phyloP scores from a whole-genome alignment of 2,797 vertebrate genomes.

The Octomys mimax region DNA sequence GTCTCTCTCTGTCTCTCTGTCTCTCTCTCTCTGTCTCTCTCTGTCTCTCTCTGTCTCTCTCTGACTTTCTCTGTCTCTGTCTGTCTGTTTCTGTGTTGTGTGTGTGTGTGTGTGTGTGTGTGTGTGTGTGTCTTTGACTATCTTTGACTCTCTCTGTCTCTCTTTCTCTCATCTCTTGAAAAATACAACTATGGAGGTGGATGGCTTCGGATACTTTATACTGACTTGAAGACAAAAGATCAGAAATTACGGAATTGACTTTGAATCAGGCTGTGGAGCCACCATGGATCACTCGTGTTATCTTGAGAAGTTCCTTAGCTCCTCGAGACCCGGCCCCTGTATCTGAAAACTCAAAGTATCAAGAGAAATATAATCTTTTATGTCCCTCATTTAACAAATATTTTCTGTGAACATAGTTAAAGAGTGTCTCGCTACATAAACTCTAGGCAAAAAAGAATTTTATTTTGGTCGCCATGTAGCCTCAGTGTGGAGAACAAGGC shows the following conservation, averaged over 20 bases:
- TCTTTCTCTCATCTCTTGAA: slow-evolving; percentile 20
- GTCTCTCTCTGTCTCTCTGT: background rate
- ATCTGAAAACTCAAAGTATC: background rate
- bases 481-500: background rate
- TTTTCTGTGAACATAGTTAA: background rate
- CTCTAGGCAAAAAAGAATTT: background rate
- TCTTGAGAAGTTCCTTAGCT: background rate
- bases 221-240: background rate
- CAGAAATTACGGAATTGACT: background rate
- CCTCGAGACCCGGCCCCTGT: background rate
- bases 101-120: background rate
- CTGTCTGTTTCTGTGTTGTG: too few species aligned
- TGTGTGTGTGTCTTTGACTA: background rate
- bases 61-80: background rate
- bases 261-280: background rate
- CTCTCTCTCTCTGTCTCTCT: background rate
- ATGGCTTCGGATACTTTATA: background rate
- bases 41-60: too few species aligned
- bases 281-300: background rate
- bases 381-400: background rate
- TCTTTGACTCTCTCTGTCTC: background rate
- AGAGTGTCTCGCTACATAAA: background rate
- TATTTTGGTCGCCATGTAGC: background rate
- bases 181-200: background rate
- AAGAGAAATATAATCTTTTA: background rate